Evolutionary conservation across 2,113 vertebrate genomes (phyloP), one percentile per base, ranked within the genome.

Genomic region (Vulpes lagopus): DNA sequence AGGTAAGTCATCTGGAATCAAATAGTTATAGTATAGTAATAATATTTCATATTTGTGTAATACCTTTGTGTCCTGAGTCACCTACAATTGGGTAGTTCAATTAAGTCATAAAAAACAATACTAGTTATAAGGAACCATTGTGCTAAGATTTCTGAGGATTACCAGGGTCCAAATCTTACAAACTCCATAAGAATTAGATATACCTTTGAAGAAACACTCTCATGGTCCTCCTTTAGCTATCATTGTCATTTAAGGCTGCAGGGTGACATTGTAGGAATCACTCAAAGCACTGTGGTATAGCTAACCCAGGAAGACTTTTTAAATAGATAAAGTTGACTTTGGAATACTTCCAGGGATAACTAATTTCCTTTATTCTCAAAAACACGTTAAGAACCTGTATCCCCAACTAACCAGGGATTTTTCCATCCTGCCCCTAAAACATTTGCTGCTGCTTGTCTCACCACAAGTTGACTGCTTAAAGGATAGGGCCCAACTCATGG

Each of bases 51-150:
- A 79, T 59, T 89, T 93, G 90, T 71, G 62, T 20, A 92, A 67
- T 93, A 22, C 60, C 79, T 97, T 92, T 93, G 35, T 69, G 43
- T 69, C 57, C 67, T 96, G 73, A 97, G 71, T 92, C 96, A 97
- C 71, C 89, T 74, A 89, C 81, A 17, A 97, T 80, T n/a, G 10
- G 49, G 81, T 73, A 93, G 57, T 89, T 93, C 95, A 95, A 43
- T 84, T 96, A 89, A 65, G 38, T 90, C 83, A 79, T 95, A 93
- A 97, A 95, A 97, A 57, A 69, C 71, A 76, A 86, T 32, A 8
- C 38, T 80, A 81, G 55, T 51, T 85, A 69, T 71, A 95, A 95
- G 8, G 60, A 89, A 69, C 49, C 53, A 92, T 79, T 84, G 55
- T 95, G 59, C 89, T 67, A 81, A 92, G 80, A 94, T 73, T 87